A percentile compares a stretch with the other conserved stretches of the same genome.
Conservation (phyloP, 92 coral and sea anemone genomes). For the Porites divaricata region DNA sequence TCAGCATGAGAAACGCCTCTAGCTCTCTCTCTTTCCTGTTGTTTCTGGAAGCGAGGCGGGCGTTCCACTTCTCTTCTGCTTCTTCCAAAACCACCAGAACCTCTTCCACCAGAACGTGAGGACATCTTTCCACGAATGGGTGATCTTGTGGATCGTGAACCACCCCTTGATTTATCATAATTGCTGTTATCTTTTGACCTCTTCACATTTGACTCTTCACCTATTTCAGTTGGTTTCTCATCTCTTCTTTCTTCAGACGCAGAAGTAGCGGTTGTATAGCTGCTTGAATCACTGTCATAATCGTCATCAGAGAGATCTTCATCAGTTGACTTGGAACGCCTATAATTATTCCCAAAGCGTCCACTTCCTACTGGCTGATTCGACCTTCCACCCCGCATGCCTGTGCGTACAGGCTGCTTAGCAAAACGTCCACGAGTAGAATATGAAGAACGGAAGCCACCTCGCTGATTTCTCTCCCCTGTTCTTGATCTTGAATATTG, state of each 20-base stretch:
- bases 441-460: slow-evolving; percentile 43
- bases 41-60: slow-evolving; percentile 98
- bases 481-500: slow-evolving; percentile 21
- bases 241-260: slow-evolving; percentile 89
- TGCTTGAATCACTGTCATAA: slow-evolving; percentile 78
- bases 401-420: slow-evolving; percentile 65
- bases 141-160: slow-evolving; percentile 52
- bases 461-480: slow-evolving; percentile 36
- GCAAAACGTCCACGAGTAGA: slow-evolving; percentile 78
- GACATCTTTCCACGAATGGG: slow-evolving; percentile 51
- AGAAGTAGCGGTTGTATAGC: slow-evolving; percentile 93
- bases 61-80: slow-evolving; percentile 82
- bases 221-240: slow-evolving; percentile 30
- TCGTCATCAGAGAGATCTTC: slow-evolving; percentile 81
- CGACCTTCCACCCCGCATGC: slow-evolving; percentile 70
- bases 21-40: slow-evolving; percentile 86
- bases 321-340: slow-evolving; percentile 68
- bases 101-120: slow-evolving; percentile 52
- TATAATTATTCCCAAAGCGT: slow-evolving; percentile 63
- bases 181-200: slow-evolving; percentile 52
- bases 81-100: slow-evolving; percentile 70
- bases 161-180: slow-evolving; percentile 36
- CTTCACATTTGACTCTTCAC: slow-evolving; percentile 38
- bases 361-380: slow-evolving; percentile 87
- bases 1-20: slow-evolving; percentile 67